A percentile compares a stretch with the other conserved stretches of the same genome.
Conservation (phyloP, 2,797 vertebrate genomes). For the Sebastes flavidus region DNA sequence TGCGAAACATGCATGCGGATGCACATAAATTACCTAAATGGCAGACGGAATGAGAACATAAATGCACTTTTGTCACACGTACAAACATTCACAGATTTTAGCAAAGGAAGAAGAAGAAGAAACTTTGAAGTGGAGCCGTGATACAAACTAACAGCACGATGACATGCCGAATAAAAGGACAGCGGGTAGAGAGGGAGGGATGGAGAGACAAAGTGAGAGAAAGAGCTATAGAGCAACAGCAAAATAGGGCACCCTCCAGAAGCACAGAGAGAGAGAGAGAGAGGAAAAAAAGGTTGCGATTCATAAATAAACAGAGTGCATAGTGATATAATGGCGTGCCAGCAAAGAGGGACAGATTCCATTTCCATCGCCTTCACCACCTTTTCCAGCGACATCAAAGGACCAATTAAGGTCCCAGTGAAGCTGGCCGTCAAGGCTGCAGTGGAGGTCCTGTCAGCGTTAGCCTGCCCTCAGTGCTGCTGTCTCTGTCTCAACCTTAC, state of each 20-base stretch:
- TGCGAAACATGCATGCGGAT: conserved; percentile 30
- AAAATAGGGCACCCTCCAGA: conserved; percentile 44
- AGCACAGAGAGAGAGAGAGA: neutral
- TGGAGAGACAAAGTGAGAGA: conserved; percentile 41
- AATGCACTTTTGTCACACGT: neutral
- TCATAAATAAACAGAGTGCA: conserved; percentile 80
- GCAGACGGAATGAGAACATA: neutral
- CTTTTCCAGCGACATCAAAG: conserved; percentile 94
- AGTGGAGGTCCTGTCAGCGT: conserved; percentile 84
- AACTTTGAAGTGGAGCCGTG: conserved; percentile 71
- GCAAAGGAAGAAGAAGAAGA: conserved; percentile 67
- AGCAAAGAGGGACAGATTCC: conserved; percentile 75
- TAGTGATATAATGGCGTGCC: conserved; percentile 64
- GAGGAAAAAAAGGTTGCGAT: conserved; percentile 36
- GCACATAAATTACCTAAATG: conserved; percentile 15
- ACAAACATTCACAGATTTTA: conserved; percentile 34
- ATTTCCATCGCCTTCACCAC: conserved; percentile 79
- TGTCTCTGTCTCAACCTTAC: conserved; percentile 71
- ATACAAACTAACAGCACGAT: conserved; percentile 69
- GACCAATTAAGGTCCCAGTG: conserved; percentile 95
- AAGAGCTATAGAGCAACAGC: conserved; percentile 26
- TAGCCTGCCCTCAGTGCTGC: conserved; percentile 77
- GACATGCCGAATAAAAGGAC: conserved; percentile 40
- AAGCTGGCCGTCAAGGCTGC: conserved; percentile 90
- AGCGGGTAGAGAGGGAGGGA: neutral